Evolutionary conservation across 64 coral and sea anemone genomes (phyloP).

Genomic region (Montipora cactus): DNA sequence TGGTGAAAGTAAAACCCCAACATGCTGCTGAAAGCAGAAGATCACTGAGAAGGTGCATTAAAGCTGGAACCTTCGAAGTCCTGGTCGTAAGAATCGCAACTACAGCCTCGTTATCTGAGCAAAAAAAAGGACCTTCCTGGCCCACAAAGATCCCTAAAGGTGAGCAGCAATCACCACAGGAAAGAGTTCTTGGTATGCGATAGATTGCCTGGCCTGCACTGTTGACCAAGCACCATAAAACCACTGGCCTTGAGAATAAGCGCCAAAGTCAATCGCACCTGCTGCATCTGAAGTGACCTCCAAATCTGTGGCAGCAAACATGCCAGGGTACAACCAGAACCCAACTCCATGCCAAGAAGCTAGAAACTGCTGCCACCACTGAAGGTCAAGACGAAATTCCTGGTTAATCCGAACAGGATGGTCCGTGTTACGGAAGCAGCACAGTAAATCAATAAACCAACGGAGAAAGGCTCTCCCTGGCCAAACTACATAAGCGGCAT

Average conservation of each 20-base stretch:
- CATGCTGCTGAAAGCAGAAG: conserved; percentile 1
- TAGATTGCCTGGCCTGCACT: too few species aligned
- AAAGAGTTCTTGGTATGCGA: background rate
- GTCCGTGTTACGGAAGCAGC: background rate
- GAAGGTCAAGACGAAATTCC: too few species aligned
- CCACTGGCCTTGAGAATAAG: background rate
- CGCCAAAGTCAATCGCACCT: conserved; percentile 45
- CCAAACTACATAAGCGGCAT: conserved; percentile 46
- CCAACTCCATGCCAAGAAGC: too few species aligned
- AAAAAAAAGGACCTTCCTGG: too few species aligned
- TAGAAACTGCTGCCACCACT: too few species aligned
- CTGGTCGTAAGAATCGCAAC: background rate
- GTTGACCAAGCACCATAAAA: too few species aligned
- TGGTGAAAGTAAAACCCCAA: conserved; percentile 38
- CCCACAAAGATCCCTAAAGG: conserved; percentile 1
- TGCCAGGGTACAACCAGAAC: conserved; percentile 49
- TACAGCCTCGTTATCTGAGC: background rate
- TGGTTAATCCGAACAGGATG: conserved; percentile 30
- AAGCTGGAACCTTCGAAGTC: background rate
- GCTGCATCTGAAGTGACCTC: background rate
- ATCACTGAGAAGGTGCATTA: conserved; percentile 49
- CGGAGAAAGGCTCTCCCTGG: conserved; percentile 36
- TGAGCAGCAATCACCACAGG: too few species aligned
- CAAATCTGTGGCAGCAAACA: background rate
- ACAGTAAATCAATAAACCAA: conserved; percentile 38